phyloP scores from a whole-genome alignment of 2,888 invertebrate species.

The Dynastes hyllus region DNA sequence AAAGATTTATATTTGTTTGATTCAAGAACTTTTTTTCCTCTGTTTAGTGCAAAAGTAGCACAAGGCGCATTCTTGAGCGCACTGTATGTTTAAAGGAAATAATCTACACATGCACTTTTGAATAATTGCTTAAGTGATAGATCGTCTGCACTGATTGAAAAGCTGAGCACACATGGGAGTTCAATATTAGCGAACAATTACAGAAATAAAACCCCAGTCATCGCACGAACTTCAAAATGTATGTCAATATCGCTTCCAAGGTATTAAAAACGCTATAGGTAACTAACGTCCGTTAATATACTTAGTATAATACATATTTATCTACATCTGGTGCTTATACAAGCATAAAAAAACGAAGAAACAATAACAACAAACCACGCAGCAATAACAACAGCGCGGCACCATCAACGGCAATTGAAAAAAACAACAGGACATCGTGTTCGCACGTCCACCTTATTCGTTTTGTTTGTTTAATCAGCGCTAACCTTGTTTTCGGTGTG shows the following conservation, averaged over 20 bases:
- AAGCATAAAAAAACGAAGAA: not conserved
- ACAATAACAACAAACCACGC: conserved; percentile 6
- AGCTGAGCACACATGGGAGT: not conserved
- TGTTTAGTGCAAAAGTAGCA: too few relatives aligned
- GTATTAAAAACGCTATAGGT: conserved; percentile 1
- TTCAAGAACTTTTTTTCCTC: too few relatives aligned
- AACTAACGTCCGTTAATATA: not conserved
- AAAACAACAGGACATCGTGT: not conserved
- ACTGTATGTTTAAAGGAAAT: too few relatives aligned
- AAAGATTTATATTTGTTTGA: too few relatives aligned
- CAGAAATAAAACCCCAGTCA: not conserved
- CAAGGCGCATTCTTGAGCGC: too few relatives aligned
- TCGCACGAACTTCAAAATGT: not conserved
- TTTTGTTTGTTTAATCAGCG: conserved; percentile 46
- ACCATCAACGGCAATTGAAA: not conserved
- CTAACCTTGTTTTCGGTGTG: conserved; percentile 25
- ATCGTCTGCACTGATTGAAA: too few relatives aligned
- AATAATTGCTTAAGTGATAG: too few relatives aligned
- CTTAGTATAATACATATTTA: not conserved
- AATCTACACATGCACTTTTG: too few relatives aligned
- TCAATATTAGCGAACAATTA: not conserved
- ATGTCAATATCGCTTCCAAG: conserved; percentile 16
- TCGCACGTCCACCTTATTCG: conserved; percentile 20
- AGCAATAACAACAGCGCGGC: not conserved
- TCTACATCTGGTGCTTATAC: not conserved